A percentile compares a stretch with the other conserved stretches of the same genome.
Conservation (phyloP, 2,113 vertebrate species). For the Megaceryle maxima region DNA sequence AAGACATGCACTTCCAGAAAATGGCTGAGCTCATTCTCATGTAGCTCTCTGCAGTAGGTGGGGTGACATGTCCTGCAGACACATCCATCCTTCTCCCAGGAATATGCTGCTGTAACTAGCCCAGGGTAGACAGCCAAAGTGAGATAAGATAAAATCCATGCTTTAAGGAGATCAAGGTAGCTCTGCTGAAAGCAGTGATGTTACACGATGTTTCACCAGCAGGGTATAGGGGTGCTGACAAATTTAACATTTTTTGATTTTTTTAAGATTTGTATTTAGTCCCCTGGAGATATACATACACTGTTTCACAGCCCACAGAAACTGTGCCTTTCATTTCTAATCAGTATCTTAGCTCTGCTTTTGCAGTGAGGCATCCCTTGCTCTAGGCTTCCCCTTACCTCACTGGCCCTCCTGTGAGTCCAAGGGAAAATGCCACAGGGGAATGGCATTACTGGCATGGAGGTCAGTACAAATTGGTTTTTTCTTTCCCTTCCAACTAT, state of each 20-base stretch:
- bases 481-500: background rate
- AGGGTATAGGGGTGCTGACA: background rate
- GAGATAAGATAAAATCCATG: background rate
- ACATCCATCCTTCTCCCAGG: accelerated
- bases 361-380: background rate
- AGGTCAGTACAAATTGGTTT: accelerated
- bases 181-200: background rate
- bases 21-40: background rate
- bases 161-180: background rate
- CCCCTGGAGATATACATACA: background rate
- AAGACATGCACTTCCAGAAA: background rate
- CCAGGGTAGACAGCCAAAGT: background rate
- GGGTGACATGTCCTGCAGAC: background rate
- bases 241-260: background rate
- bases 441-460: background rate
- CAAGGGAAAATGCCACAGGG: background rate
- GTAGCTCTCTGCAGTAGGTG: background rate
- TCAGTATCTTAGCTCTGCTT: background rate
- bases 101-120: background rate
- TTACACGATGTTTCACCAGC: background rate
- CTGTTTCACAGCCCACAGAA: background rate
- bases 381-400: background rate
- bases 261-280: background rate
- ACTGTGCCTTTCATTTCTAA: background rate
- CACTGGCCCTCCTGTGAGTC: background rate